Evolutionary conservation across 1,140 invertebrate genomes (phyloP).

Genomic region (Choristoneura fumiferana): DNA sequence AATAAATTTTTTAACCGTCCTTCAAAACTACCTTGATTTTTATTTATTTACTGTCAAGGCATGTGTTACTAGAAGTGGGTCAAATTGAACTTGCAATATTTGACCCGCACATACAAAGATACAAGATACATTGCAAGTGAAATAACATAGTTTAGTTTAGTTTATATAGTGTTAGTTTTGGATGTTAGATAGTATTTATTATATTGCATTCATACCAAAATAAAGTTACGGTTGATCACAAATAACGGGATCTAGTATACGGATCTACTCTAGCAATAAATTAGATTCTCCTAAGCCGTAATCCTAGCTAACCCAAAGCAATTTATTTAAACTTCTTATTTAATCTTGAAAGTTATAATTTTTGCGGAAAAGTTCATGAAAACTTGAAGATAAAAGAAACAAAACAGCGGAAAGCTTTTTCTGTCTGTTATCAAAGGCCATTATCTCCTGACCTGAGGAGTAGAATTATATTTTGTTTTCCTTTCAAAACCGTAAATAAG

Average conservation of each 20-base stretch:
- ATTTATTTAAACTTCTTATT: slow-evolving; percentile 74
- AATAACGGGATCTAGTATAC: slow-evolving; percentile 18
- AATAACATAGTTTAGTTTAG: no score
- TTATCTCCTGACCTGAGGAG: slow-evolving; percentile 73
- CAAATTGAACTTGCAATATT: no score
- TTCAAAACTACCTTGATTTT: no score
- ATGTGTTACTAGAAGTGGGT: no score
- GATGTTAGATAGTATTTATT: no score
- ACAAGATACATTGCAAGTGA: no score
- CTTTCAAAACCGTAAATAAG: slow-evolving; percentile 71
- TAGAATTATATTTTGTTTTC: slow-evolving; percentile 71
- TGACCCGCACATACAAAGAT: no score
- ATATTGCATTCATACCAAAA: no score
- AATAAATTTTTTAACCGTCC: no score
- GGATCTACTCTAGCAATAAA: slow-evolving; percentile 37
- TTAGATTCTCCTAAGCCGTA: slow-evolving; percentile 44
- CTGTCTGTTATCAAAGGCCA: slow-evolving; percentile 72
- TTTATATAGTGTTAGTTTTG: no score
- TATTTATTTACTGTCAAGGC: no score
- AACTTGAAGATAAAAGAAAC: slow-evolving; percentile 70
- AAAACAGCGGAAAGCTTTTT: slow-evolving; percentile 75
- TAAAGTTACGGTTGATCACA: not conserved
- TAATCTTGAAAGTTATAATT: slow-evolving; percentile 74
- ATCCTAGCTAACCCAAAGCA: slow-evolving; percentile 52
- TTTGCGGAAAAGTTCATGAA: slow-evolving; percentile 64